Evolutionary conservation across 2,797 vertebrate species (phyloP), one percentile per base, ranked within the genome.

Genomic region (Gobionotothen gibberifrons): DNA sequence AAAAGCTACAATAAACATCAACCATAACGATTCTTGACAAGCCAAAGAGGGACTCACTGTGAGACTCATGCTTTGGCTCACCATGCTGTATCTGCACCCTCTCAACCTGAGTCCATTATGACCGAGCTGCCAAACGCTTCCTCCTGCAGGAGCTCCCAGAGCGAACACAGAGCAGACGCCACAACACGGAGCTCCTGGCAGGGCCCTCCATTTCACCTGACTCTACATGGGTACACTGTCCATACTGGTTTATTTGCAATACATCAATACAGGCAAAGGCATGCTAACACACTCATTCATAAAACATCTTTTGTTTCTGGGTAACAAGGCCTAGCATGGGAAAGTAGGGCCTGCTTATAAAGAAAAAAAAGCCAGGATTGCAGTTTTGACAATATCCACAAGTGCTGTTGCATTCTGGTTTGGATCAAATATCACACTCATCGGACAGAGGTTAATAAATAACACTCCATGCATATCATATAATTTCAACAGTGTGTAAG

Each of bases 51-150:
- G 46, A 68, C 74, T 72, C 62, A 46, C 13, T 26, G 13, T 2
- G 32, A 63, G 63, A 56, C 39, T 66, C 22, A 46, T 42, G 64
- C 68, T 78, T 60, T 68, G 74, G 74, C 82, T 85, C 49, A 14
- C 47, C 4, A 4, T 26, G 57, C 29, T 22, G 63, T 10, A 67
- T 83, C 81, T 87, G 87, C 48, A 65, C 2, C 61, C 66, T 72
- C 72, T 88, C 81, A 85, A 66, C 52, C 64, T 64, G 53, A 69
- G 65, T 69, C 52, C 75, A 74, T 79, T 81, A 72, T 49, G 49
- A 78, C 36, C 47, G 0, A 65, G 74, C 85, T 90, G 85, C 82
- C 81, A 85, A 75, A 87, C 29, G 10, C 69, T 85, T 83, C 85
- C 72, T 85, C 46, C 69, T 66, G 81, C 71, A 80, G 19, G 46